Evolutionary conservation across 2,113 vertebrate genomes (phyloP), one percentile per base, ranked within the genome.

Genomic region (Lophius piscatorius): DNA sequence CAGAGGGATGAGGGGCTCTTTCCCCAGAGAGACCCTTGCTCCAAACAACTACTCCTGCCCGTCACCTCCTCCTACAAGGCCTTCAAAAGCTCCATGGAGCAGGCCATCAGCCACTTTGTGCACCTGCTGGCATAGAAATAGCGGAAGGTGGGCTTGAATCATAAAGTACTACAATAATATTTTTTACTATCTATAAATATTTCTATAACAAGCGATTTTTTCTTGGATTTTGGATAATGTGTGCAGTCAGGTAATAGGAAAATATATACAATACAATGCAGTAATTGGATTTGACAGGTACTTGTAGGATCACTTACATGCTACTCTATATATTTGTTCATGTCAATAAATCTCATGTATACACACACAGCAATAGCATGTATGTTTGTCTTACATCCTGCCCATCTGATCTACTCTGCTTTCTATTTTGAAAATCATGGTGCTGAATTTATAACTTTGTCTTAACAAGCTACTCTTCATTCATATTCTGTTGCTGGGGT

Each of bases 21-120:
- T 83, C 95, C 95, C 2, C 8, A 90, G 78, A 91, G 92, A 67
- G 86, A 93, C 26, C 93, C 86, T 38, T 65, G 63, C 57, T 74
- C 59, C 28, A 93, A 91, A 81, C 89, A 74, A 73, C 90, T 98
- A 67, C 74, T 92, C 46, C 88, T 98, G 61, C 95, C 96, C 20
- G 47, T 93, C 81, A 87, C 88, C 36, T 73, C 76, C 42, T 89
- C 92, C 2, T 98, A 96, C 7, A 73, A 89, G 57, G 67, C 89
- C 34, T 98, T 98, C 76, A 95, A 95, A 81, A 91, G 90, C 65
- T 91, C 81, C 72, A 90, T 98, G 94, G 95, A 98, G 62, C 88
- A 93, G 31, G 80, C 93, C 6, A 83, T 98, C 68, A 90, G 91
- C 71, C 88, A 89, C 72, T 63, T 71, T 4, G 41, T 83, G 1